Evolutionary conservation across 2,113 vertebrate species (phyloP).

Genomic region (Cottus gobio): DNA sequence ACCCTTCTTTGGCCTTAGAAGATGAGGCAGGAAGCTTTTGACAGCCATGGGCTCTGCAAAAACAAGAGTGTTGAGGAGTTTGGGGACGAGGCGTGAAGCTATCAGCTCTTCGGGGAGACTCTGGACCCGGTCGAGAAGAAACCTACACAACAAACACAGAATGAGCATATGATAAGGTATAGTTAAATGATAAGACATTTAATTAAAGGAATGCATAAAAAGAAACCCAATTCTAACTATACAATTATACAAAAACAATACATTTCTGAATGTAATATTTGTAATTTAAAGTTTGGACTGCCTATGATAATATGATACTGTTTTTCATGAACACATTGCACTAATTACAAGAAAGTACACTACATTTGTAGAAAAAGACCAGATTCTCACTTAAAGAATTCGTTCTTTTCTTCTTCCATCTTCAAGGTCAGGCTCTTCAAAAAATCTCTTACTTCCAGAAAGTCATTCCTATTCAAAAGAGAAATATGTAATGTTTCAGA

Average conservation of each 20-base stretch:
- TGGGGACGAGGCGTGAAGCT: slow-evolving; percentile 90
- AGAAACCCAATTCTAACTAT: background rate
- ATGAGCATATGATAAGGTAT: background rate
- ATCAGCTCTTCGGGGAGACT: slow-evolving; percentile 91
- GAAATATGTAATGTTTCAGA: slow-evolving; percentile 25
- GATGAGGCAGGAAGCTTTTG: slow-evolving; percentile 98
- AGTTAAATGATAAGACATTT: background rate
- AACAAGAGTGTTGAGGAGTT: slow-evolving; percentile 93
- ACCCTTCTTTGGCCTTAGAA: slow-evolving; percentile 95
- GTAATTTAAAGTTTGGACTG: background rate
- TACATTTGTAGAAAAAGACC: background rate
- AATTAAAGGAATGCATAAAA: background rate
- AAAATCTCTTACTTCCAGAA: slow-evolving; percentile 96
- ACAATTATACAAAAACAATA: background rate
- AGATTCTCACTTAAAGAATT: slow-evolving; percentile 96
- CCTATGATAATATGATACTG: background rate
- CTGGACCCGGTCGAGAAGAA: slow-evolving; percentile 92
- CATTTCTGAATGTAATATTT: background rate
- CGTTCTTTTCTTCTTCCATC: slow-evolving; percentile 97
- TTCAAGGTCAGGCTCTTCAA: slow-evolving; percentile 95
- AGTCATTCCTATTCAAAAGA: slow-evolving; percentile 90
- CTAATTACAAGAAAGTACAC: background rate
- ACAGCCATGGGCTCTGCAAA: slow-evolving; percentile 97
- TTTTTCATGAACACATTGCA: background rate
- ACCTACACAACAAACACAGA: slow-evolving; percentile 81